Base-by-base conservation (phyloP, 2,888 invertebrate species). In the Macrophya alboannulata region DNA sequence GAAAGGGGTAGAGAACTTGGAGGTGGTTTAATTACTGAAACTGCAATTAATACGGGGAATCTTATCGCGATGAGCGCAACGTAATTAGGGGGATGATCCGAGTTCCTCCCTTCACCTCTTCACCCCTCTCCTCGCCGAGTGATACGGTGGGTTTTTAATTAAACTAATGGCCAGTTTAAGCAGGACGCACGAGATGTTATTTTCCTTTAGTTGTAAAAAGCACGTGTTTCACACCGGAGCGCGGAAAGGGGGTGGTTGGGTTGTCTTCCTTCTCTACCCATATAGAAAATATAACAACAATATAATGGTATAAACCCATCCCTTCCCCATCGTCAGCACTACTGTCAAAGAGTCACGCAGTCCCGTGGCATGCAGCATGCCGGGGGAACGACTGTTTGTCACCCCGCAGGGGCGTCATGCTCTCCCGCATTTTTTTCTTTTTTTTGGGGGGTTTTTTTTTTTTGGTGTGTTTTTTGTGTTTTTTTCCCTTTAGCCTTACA, bases 131-230 rank as follows among this genome's bases (percentile, higher is more conserved):
- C 12, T 48, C 48, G 4, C 37, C 68, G 74, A 45, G 59, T 81
- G 59, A 81, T 59, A 40, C 43, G 62, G 59, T 77, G 81, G 37
- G 10, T 68, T 83, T 83, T 83, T 83, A 68, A 68, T 83, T 62
- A 83, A 48, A 83, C 21, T 83, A 83, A 83, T 83, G 83, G 65
- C 40, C 68, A 68, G 68, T 62, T 68, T 43, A 45, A 45, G 45
- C 15, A 59, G 17, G 17, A 48, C 83, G 83, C 65, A 71, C 68
- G 21, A 43, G 45, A 51, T 68, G 55, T 83, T 45, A 83, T 83
- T 68, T n/a, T 81, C 43, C 55, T 51, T 77, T 37, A 55, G 15
- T 31, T 17, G 25, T 43, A 43, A 68, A 37, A 68, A 68, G 68
- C 68, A 68, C 31, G 72, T 74, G 43, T 74, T 74, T 74, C 43